Evolutionary conservation across 1,140 invertebrate species (phyloP).

Genomic region (Hesperophylax magnus): DNA sequence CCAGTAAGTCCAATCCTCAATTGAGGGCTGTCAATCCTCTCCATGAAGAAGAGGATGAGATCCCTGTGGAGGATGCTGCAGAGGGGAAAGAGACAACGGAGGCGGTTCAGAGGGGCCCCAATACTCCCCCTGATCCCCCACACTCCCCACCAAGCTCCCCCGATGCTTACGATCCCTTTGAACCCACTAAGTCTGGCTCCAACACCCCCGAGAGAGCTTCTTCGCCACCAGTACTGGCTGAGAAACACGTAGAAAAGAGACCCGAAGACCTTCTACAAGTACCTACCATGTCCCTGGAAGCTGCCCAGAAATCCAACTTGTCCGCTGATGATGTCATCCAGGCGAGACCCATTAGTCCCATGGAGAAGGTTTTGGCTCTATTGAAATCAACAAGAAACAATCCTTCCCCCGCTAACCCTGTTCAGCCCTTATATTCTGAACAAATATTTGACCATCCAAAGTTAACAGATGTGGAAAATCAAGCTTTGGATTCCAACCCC

Average conservation of each 20-base stretch:
- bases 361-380: conserved; percentile 66
- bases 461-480: conserved; percentile 56
- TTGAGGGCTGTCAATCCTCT: conserved; percentile 58
- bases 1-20: conserved; percentile 54
- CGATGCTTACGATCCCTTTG: conserved; percentile 90
- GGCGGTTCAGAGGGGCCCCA: conserved; percentile 70
- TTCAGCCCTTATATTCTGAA: conserved; percentile 61
- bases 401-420: conserved; percentile 67
- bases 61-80: conserved; percentile 63
- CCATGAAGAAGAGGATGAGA: conserved; percentile 62
- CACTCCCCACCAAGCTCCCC: conserved; percentile 76
- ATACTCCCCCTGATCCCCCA: conserved; percentile 77
- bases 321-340: conserved; percentile 67
- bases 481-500: conserved; percentile 62
- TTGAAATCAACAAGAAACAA: conserved; percentile 67
- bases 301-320: conserved; percentile 69
- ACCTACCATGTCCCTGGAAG: conserved; percentile 62
- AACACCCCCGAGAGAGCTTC: conserved; percentile 67
- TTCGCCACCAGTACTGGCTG: conserved; percentile 62
- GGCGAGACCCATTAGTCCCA: conserved; percentile 64
- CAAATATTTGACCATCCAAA: conserved; percentile 44
- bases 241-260: conserved; percentile 45
- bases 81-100: conserved; percentile 43
- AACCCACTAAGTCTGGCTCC: conserved; percentile 87
- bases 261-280: conserved; percentile 38